Conservation (phyloP, 2,113 vertebrate genomes). For the Pampusana beccarii region DNA sequence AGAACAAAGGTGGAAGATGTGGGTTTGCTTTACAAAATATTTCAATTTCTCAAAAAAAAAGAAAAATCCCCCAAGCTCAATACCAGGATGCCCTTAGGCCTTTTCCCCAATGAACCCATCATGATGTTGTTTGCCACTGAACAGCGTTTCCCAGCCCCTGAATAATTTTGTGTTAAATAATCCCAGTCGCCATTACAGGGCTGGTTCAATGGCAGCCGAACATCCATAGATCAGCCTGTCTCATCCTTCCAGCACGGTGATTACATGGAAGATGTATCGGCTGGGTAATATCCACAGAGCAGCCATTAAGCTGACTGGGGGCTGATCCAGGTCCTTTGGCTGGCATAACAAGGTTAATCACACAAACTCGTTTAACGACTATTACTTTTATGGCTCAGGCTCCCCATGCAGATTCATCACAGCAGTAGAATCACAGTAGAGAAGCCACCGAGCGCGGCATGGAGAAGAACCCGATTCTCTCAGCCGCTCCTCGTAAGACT, state of each 20-base stretch:
- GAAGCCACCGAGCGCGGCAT: not conserved
- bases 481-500: too few relatives aligned
- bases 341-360: conserved; percentile 43
- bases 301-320: conserved; percentile 8
- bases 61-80: not conserved
- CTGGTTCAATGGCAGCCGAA: not conserved
- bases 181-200: not conserved
- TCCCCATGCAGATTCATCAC: not conserved
- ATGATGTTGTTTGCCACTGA: rapidly evolving
- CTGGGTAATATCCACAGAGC: not conserved
- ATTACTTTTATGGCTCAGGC: not conserved
- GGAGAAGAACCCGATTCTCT: not conserved
- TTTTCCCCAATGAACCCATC: not conserved
- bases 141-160: not conserved
- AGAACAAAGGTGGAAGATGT: not conserved
- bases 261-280: conserved; percentile 26
- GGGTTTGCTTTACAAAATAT: not conserved
- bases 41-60: not conserved
- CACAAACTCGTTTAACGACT: not conserved
- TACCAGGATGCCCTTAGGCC: not conserved
- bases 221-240: not conserved
- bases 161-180: not conserved
- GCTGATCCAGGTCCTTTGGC: not conserved
- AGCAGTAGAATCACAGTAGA: not conserved
- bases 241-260: not conserved